Evolutionary conservation across 2,888 invertebrate genomes (phyloP).

Genomic region (Drosophila ezoana): DNA sequence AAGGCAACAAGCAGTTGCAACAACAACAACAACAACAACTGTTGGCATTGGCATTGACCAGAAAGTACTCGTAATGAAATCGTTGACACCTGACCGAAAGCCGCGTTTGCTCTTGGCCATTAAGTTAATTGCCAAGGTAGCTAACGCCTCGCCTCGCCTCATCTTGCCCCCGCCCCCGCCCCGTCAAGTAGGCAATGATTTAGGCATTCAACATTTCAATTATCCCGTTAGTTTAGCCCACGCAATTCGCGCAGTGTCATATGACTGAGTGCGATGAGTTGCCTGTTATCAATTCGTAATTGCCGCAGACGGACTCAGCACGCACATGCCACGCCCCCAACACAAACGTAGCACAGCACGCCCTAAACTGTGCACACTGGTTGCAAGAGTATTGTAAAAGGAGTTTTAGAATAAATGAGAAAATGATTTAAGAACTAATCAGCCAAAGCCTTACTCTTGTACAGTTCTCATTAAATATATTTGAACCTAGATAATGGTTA

Average conservation of each 20-base stretch:
- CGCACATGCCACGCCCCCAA: constrained; percentile 26
- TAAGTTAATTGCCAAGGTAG: constrained; percentile 46
- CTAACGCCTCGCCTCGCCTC: background rate
- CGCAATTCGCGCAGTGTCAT: background rate
- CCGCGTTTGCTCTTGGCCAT: constrained; percentile 32
- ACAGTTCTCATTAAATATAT: too few species aligned
- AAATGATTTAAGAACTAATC: background rate
- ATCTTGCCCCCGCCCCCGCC: background rate
- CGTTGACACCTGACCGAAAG: constrained; percentile 72
- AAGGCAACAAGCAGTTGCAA: constrained; percentile 16
- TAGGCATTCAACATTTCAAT: constrained; percentile 40
- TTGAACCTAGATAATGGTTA: too few species aligned
- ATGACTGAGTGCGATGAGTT: constrained; percentile 3
- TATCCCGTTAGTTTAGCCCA: constrained; percentile 23
- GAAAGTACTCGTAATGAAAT: constrained; percentile 53
- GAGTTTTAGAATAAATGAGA: too few species aligned
- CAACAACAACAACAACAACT: constrained; percentile 22
- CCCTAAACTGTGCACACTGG: constrained; percentile 24
- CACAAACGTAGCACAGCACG: background rate
- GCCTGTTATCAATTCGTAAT: constrained; percentile 41
- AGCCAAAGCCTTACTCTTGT: too few species aligned
- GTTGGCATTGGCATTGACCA: constrained; percentile 65
- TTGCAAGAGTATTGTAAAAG: background rate
- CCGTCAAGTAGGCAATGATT: constrained; percentile 49
- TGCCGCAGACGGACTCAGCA: constrained; percentile 26